Conservation (phyloP, 2,888 invertebrate genomes). For the Sthenelais limicola region DNA sequence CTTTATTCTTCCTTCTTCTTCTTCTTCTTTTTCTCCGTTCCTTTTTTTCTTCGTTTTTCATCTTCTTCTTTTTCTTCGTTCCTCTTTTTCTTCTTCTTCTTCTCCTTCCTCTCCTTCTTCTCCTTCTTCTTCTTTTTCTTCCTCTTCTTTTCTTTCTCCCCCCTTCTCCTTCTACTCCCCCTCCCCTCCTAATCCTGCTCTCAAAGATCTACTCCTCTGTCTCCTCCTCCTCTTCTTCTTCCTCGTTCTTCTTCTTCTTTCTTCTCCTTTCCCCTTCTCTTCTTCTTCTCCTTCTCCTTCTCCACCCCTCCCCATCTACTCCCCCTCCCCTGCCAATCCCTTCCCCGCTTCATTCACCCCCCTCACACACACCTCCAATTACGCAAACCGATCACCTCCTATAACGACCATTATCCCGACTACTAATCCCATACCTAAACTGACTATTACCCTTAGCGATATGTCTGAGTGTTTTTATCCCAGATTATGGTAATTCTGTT, state of each 20-base stretch:
- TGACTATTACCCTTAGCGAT: no score
- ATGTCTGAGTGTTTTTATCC: no score
- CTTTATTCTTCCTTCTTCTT: background rate
- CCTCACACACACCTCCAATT: no score
- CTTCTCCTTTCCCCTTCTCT: background rate
- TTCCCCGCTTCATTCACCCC: no score
- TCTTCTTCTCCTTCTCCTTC: slow-evolving; percentile 13
- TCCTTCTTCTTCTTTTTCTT: slow-evolving; percentile 1
- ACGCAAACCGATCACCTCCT: no score
- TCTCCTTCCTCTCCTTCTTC: background rate
- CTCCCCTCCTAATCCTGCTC: background rate
- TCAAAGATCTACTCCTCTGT: background rate
- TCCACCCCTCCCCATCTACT: background rate
- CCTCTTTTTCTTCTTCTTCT: background rate
- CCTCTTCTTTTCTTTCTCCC: background rate
- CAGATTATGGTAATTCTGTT: no score
- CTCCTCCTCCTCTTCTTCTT: background rate
- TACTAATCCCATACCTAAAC: no score
- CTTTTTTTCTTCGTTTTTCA: background rate
- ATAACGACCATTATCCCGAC: no score
- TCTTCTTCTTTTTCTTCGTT: background rate
- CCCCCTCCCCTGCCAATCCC: no score
- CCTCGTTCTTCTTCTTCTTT: background rate
- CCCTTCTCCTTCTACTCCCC: no score
- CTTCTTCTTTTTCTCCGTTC: background rate